These are phyloP conservation scores for Rhagonycha lutea DNA, from an alignment of 2,888 invertebrate species.

Conservation along the genomic window DNA sequence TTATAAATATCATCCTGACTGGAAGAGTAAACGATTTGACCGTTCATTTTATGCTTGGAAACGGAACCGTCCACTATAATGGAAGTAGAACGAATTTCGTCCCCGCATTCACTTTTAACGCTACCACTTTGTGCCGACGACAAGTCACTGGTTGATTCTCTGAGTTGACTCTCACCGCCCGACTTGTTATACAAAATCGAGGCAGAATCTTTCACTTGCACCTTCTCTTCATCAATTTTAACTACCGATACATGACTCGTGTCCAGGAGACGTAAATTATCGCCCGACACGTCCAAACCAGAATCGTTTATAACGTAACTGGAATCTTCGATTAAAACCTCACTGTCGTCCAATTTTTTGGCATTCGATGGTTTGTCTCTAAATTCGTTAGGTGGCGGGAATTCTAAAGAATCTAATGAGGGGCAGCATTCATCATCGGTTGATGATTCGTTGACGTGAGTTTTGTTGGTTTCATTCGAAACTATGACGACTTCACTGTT, in stretches of 20 bases:
- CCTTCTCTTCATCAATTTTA: slow-evolving; percentile 79
- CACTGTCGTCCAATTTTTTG: slow-evolving; percentile 82
- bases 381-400: slow-evolving; percentile 56
- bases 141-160: slow-evolving; percentile 53
- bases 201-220: slow-evolving; percentile 73
- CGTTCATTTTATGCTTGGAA: slow-evolving; percentile 55
- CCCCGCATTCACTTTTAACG: slow-evolving; percentile 51
- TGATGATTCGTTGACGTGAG: slow-evolving; percentile 68
- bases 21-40: slow-evolving; percentile 51
- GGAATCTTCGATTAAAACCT: slow-evolving; percentile 77
- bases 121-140: slow-evolving; percentile 45
- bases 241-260: slow-evolving; percentile 92
- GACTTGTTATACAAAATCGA: slow-evolving; percentile 47
- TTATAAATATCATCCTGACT: slow-evolving; percentile 50
- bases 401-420: slow-evolving; percentile 76
- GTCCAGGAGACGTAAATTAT: slow-evolving; percentile 62
- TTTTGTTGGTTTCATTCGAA: slow-evolving; percentile 76
- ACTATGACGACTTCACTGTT: slow-evolving; percentile 76
- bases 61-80: slow-evolving; percentile 58
- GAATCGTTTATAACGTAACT: slow-evolving; percentile 72
- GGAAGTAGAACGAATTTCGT: slow-evolving; percentile 54
- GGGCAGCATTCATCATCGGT: slow-evolving; percentile 58
- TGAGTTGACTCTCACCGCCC: slow-evolving; percentile 40
- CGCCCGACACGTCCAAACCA: slow-evolving; percentile 61
- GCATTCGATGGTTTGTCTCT: slow-evolving; percentile 56